Percentiles rank a stretch among this genome's conserved stretches.
Conservation (phyloP, 1,140 invertebrate species). For the Idris sp. region DNA sequence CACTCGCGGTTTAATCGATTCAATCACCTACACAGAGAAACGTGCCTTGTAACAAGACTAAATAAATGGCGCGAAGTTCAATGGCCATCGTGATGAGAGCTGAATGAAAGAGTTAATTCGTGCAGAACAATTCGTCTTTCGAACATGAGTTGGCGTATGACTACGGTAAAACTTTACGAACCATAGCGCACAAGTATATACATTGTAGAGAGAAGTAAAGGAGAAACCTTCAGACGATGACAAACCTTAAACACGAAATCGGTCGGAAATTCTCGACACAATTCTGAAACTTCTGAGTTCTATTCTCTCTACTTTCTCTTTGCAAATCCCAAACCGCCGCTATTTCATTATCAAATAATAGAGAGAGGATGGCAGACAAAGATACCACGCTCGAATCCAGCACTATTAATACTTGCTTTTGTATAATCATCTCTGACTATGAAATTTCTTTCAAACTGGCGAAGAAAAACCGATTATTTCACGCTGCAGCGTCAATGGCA, state of each 20-base stretch:
- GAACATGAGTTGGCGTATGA: slow-evolving; percentile 45
- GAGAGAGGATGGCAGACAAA: slow-evolving; percentile 24
- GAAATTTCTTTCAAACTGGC: slow-evolving; percentile 28
- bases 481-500: slow-evolving; percentile 17
- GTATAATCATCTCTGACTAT: slow-evolving; percentile 16
- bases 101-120: slow-evolving; percentile 61
- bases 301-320: slow-evolving; percentile 26
- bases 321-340: slow-evolving; percentile 31
- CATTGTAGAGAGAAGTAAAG: slow-evolving; percentile 22
- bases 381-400: slow-evolving; percentile 15
- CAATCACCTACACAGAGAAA: too few species aligned
- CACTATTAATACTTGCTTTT: slow-evolving; percentile 46
- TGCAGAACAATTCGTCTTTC: slow-evolving; percentile 61
- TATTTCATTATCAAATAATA: slow-evolving; percentile 63
- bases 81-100: slow-evolving; percentile 28
- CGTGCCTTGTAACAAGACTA: slow-evolving; percentile 8
- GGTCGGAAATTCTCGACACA: slow-evolving; percentile 64
- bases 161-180: slow-evolving; percentile 55
- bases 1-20: too few species aligned
- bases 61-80: slow-evolving; percentile 29
- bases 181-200: slow-evolving; percentile 44
- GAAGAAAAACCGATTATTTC: slow-evolving; percentile 30
- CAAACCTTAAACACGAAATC: slow-evolving; percentile 64
- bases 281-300: slow-evolving; percentile 57
- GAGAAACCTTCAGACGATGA: slow-evolving; percentile 54